Base-by-base conservation (phyloP, 2,888 invertebrate species). In the Phanerotoma sp. region DNA sequence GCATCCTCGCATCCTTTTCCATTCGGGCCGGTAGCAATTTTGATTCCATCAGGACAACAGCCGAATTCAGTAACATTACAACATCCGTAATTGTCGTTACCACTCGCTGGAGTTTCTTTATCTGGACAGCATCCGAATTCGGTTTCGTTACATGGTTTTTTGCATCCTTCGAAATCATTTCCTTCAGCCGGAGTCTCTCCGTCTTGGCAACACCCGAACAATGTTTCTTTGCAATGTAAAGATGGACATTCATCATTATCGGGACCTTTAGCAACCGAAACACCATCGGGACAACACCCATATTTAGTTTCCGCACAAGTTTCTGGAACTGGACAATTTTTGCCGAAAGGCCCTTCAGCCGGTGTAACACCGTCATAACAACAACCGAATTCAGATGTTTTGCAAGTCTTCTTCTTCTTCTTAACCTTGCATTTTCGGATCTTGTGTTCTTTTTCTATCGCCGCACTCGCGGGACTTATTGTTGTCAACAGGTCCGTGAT, bases 161-260 rank as follows among this genome's bases (percentile, higher is more conserved):
- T 88, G 72, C 97, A 98, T 11, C 93, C 96, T 72, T 92, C 89
- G 61, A 85, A 82, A 62, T 91, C 85, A 65, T 91, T 90, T 44
- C 95, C 94, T 71, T 86, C 83, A 0, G 95, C 88, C 7, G 86
- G 79, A 0, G 88, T 89, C 62, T 82, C 82, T 41, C 87, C 86
- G 75, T 94, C 93, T 9, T 85, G 83, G 69, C 95, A 96, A 72
- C 95, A 96, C 3, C 95, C 95, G 69, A 88, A 95, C 6, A 94
- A 79, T 0, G 90, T 88, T 67, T 88, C 87, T 0, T 82, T 82
- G 70, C 94, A 94, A 9, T 83, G 82, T 1, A 84, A 80, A 33
- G 82, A 77, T 0, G 92, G 91, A 71, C 96, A 97, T 3, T 89
- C 95, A 67, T 86, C 79, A 56, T 82, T 74, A 11, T 86, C 80